These are phyloP conservation scores for Gnathonemus echidnorhynchus DNA, from an alignment of 2,113 vertebrate genomes.

Conservation along the genomic window DNA sequence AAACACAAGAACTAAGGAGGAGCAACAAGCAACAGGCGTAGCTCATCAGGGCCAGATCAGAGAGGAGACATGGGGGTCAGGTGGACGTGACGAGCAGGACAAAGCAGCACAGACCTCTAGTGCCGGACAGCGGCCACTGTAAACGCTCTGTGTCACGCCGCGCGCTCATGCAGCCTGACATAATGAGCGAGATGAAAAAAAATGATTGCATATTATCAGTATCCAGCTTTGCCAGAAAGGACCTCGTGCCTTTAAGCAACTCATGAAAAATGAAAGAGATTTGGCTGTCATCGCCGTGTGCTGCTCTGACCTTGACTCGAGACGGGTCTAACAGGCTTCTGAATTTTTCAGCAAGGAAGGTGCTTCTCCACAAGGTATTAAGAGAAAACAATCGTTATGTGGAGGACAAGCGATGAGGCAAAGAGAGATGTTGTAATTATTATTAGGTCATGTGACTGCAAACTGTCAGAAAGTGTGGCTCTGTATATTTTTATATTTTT, in stretches of 20 bases:
- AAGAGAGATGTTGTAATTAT: conserved; percentile 34
- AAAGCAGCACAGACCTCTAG: conserved; percentile 9
- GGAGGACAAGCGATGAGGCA: conserved; percentile 21
- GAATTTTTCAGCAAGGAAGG: conserved; percentile 49
- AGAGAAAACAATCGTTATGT: conserved; percentile 38
- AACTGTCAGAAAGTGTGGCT: not conserved
- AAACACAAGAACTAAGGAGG: not conserved
- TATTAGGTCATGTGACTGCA: conserved; percentile 24
- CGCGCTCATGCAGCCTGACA: conserved; percentile 35
- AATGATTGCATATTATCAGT: conserved; percentile 42
- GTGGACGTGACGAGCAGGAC: not conserved
- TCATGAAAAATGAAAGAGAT: conserved; percentile 56
- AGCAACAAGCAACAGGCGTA: not conserved
- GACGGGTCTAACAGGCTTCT: conserved; percentile 44
- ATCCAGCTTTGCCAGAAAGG: conserved; percentile 39
- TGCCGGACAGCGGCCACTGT: conserved; percentile 36
- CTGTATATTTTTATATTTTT: not conserved
- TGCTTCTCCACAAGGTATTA: conserved; percentile 43
- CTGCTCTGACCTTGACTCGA: conserved; percentile 49
- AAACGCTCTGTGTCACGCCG: conserved; percentile 34
- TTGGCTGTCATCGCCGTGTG: conserved; percentile 47
- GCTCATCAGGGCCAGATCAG: not conserved
- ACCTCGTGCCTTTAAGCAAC: conserved; percentile 50
- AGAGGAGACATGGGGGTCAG: not conserved
- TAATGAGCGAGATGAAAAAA: conserved; percentile 42